Conservation (phyloP, 37 sponge, comb jelly and placozoan species). For the Beroe forskalii region DNA sequence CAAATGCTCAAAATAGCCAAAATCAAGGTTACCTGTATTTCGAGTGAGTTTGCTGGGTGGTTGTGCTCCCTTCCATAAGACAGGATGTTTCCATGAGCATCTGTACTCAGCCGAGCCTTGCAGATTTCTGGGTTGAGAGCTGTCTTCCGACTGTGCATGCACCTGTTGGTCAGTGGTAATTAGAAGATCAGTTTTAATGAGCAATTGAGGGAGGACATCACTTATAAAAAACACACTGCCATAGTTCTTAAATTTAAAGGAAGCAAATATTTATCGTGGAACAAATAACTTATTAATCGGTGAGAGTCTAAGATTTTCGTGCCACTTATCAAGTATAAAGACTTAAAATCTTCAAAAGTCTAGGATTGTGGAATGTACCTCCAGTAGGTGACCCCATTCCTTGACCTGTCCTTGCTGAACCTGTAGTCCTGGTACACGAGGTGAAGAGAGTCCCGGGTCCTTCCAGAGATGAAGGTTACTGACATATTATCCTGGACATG, state of each 20-base stretch:
- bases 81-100: not conserved
- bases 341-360: no score
- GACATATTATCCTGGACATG: not conserved
- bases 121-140: conserved; percentile 16
- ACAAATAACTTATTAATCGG: no score
- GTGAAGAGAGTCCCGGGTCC: conserved; percentile 28
- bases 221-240: not conserved
- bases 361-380: no score
- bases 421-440: conserved; percentile 31
- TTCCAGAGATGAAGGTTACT: conserved; percentile 15
- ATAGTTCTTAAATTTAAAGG: not conserved
- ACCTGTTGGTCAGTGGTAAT: no score
- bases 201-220: no score
- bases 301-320: no score
- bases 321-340: no score
- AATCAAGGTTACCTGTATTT: conserved; percentile 57
- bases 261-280: no score
- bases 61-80: conserved; percentile 6
- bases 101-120: conserved; percentile 40
- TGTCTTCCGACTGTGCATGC: conserved; percentile 53
- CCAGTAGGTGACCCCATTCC: conserved; percentile 47
- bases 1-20: not conserved
- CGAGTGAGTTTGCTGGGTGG: conserved; percentile 11
- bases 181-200: no score
- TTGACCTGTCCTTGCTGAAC: conserved; percentile 39